phyloP scores from a whole-genome alignment of 1,140 invertebrate genomes.

The Drosophila erecta region DNA sequence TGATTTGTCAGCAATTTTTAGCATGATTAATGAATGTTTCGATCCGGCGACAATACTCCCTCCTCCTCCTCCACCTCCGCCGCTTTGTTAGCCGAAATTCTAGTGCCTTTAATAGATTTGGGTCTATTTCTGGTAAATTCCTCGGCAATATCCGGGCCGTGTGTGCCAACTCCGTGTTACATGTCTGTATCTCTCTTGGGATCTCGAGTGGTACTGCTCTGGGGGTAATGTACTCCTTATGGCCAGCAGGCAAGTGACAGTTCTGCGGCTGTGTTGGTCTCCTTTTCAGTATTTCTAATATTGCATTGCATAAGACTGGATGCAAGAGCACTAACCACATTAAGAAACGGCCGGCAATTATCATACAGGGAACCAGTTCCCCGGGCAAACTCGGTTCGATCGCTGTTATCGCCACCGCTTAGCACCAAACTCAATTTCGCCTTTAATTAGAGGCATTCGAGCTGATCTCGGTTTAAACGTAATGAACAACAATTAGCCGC shows the following conservation, averaged over 20 bases:
- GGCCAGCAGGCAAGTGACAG: conserved; percentile 64
- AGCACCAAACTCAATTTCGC: conserved; percentile 59
- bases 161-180: conserved; percentile 16
- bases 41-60: conserved; percentile 58
- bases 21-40: conserved; percentile 76
- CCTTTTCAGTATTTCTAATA: conserved; percentile 22
- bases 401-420: conserved; percentile 31
- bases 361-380: conserved; percentile 31
- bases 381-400: conserved; percentile 17
- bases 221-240: conserved; percentile 75
- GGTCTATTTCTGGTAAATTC: conserved; percentile 39
- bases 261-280: conserved; percentile 50
- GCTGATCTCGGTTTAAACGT: conserved; percentile 49
- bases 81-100: conserved; percentile 57
- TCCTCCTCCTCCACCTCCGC: not conserved
- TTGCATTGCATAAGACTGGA: conserved; percentile 60
- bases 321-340: conserved; percentile 25
- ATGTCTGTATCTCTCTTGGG: conserved; percentile 28
- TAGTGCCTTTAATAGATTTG: conserved; percentile 68
- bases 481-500: conserved; percentile 44
- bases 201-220: conserved; percentile 20
- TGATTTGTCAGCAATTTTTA: conserved; percentile 76
- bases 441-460: conserved; percentile 66
- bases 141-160: conserved; percentile 47
- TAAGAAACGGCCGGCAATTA: conserved; percentile 50